Percentiles rank a stretch among this genome's conserved stretches.
These are phyloP conservation scores for Ormyrus nitidulus DNA, from an alignment of 2,888 invertebrate genomes.

Conservation along the genomic window DNA sequence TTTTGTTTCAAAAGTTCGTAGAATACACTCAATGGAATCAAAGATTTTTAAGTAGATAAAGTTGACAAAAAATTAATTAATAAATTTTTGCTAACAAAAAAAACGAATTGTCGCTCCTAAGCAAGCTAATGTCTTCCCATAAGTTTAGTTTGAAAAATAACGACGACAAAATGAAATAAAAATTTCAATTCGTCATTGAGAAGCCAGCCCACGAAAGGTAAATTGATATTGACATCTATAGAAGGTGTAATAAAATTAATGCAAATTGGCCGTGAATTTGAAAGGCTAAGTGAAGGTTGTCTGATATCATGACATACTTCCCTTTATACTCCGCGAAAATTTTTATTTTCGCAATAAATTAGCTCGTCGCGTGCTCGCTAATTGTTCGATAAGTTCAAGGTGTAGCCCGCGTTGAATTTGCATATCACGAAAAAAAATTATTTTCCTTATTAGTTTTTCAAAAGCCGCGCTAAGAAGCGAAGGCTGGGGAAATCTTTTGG, in stretches of 20 bases:
- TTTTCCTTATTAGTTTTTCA: slow-evolving; percentile 2
- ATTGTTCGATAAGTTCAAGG: slow-evolving; percentile 39
- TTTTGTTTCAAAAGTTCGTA: no score
- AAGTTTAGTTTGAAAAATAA: no score
- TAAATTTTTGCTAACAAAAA: no score
- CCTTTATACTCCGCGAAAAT: slow-evolving; percentile 5
- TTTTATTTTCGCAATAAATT: slow-evolving; percentile 6
- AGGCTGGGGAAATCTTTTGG: neutral
- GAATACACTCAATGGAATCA: no score
- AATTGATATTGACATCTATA: no score
- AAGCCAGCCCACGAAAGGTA: no score
- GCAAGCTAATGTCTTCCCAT: no score
- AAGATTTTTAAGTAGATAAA: no score
- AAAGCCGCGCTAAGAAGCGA: neutral
- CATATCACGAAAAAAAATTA: slow-evolving; percentile 6
- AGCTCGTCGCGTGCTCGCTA: neutral
- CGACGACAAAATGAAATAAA: no score
- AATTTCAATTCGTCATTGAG: no score
- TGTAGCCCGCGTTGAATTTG: slow-evolving; percentile 4
- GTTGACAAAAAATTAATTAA: no score
- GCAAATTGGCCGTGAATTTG: slow-evolving; percentile 26
- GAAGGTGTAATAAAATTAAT: slow-evolving; percentile 4
- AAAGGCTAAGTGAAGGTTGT: slow-evolving; percentile 31
- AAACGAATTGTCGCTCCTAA: no score
- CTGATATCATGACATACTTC: slow-evolving; percentile 2